Conservation (phyloP, 2,797 vertebrate genomes). For the Paedocypris micromegethes region DNA sequence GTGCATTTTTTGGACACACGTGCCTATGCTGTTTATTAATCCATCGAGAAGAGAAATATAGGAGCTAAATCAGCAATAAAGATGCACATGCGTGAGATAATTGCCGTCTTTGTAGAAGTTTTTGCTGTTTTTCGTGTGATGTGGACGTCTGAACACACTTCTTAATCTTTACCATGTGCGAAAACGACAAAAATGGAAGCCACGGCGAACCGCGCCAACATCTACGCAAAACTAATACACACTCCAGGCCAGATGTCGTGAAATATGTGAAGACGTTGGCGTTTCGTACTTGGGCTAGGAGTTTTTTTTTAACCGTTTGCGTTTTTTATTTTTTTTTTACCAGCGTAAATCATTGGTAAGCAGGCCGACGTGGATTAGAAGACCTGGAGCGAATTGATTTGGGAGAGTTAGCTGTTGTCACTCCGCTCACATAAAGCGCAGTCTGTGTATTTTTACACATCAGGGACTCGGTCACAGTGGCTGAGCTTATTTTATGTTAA, state of each 20-base stretch:
- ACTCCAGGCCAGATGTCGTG: no score
- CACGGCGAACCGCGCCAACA: background rate
- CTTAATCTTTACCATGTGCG: constrained; percentile 6
- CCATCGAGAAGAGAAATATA: constrained; percentile 8
- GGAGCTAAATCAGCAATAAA: constrained; percentile 2
- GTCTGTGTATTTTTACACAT: no score
- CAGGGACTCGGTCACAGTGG: no score
- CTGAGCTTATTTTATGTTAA: background rate
- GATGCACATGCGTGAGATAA: constrained; percentile 20
- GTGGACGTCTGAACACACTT: constrained; percentile 24
- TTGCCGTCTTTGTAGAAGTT: constrained; percentile 26
- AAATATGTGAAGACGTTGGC: no score
- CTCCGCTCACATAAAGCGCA: no score
- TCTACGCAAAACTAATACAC: background rate
- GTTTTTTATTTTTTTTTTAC: no score
- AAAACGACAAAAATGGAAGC: constrained; percentile 2
- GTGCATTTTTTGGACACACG: constrained; percentile 6
- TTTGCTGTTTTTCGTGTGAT: constrained; percentile 21
- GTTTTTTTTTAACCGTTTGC: no score
- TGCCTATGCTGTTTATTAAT: constrained; percentile 20
- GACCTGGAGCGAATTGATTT: no score
- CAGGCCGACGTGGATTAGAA: no score
- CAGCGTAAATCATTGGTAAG: no score
- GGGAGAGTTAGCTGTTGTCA: no score
- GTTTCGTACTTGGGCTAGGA: no score